phyloP scores from a whole-genome alignment of 2,888 invertebrate species.

The Congeria kusceri region DNA sequence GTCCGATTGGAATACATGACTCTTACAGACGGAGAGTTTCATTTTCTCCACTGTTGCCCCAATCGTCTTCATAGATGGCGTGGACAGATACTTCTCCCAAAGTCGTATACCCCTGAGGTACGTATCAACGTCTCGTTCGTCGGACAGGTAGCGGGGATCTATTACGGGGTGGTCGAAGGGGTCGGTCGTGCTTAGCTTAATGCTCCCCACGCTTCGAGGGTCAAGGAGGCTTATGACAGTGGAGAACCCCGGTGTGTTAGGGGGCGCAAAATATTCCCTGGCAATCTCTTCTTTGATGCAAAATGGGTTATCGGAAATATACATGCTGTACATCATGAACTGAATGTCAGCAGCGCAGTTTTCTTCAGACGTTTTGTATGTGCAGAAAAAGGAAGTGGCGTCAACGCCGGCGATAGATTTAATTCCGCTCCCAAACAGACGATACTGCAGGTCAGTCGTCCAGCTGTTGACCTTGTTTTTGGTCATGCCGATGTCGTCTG shows the following conservation, averaged over 20 bases:
- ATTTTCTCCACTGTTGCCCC: constrained; percentile 44
- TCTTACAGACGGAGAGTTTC: constrained; percentile 45
- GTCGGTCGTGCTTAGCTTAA: constrained; percentile 91
- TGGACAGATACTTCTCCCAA: constrained; percentile 47
- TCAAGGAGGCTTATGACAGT: constrained; percentile 43
- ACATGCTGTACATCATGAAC: constrained; percentile 32
- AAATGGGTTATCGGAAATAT: constrained; percentile 28
- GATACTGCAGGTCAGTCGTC: constrained; percentile 30
- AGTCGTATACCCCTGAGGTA: constrained; percentile 45
- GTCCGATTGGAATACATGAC: constrained; percentile 50
- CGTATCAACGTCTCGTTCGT: constrained; percentile 87
- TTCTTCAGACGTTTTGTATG: constrained; percentile 36
- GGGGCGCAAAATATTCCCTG: constrained; percentile 21
- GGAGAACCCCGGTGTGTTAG: constrained; percentile 76
- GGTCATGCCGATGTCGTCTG: constrained; percentile 37
- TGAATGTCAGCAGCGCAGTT: constrained; percentile 56
- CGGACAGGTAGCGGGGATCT: constrained; percentile 94
- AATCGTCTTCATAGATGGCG: constrained; percentile 51
- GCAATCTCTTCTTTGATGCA: constrained; percentile 44
- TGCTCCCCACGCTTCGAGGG: constrained; percentile 91
- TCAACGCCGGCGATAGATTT: constrained; percentile 44
- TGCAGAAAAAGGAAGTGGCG: constrained; percentile 44
- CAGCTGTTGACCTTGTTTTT: constrained; percentile 29
- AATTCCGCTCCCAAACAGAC: constrained; percentile 44
- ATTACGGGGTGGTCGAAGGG: constrained; percentile 92